Conservation (phyloP, 2,113 vertebrate genomes). For the Fregata magnificens region DNA sequence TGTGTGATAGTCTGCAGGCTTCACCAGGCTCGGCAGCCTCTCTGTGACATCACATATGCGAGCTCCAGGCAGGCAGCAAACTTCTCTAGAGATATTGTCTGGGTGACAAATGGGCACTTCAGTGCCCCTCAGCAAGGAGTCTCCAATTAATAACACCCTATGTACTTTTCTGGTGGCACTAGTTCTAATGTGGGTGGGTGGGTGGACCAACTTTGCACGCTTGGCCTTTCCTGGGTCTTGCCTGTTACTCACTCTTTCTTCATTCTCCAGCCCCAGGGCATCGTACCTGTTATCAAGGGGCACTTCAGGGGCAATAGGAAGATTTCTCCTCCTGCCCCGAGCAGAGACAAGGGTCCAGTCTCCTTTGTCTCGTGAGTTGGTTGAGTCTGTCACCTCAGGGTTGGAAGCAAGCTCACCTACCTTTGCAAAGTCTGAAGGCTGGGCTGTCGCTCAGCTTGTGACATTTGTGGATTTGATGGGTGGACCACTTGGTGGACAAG, state of each 20-base stretch:
- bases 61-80: not conserved
- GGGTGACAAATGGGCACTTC: not conserved
- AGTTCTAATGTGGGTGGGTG: not conserved
- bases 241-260: not conserved
- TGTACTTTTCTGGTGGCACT: not conserved
- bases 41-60: rapidly evolving
- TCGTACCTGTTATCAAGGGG: rapidly evolving
- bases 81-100: not conserved
- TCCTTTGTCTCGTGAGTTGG: not conserved
- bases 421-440: not conserved
- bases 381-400: not conserved
- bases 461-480: not conserved
- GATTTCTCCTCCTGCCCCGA: not conserved
- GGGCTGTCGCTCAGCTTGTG: not conserved
- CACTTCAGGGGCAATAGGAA: not conserved
- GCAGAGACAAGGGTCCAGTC: not conserved
- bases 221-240: not conserved
- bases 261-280: not conserved
- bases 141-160: not conserved
- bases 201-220: not conserved
- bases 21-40: not conserved
- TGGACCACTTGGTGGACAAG: not conserved
- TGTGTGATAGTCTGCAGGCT: not conserved
- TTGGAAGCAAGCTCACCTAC: not conserved
- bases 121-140: not conserved